These are phyloP conservation scores for Onchidella celtica DNA, from an alignment of 2,888 invertebrate species.

Conservation along the genomic window DNA sequence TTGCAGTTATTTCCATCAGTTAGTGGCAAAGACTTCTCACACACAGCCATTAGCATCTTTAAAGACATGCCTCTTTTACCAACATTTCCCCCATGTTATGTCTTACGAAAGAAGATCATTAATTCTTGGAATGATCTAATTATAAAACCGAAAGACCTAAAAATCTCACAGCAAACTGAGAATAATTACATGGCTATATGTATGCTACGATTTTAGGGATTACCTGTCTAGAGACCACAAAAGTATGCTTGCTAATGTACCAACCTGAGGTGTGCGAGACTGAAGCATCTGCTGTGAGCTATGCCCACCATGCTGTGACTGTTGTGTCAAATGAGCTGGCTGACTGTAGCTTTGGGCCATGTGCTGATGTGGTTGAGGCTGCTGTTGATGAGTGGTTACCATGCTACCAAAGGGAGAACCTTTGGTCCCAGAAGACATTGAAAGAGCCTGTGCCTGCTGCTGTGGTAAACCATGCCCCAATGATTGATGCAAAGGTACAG, in stretches of 20 bases:
- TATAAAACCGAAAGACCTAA: too few relatives aligned
- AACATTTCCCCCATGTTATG: too few relatives aligned
- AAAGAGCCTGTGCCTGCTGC: slow-evolving; percentile 48
- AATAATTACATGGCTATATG: too few relatives aligned
- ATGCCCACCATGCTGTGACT: slow-evolving; percentile 6
- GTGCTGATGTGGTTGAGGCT: slow-evolving; percentile 56
- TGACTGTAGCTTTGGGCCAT: slow-evolving; percentile 7
- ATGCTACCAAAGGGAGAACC: slow-evolving; percentile 59
- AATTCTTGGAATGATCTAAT: too few relatives aligned
- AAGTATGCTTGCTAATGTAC: not conserved
- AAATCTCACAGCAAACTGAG: too few relatives aligned
- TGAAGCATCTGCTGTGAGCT: slow-evolving; percentile 8
- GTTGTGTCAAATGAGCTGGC: slow-evolving; percentile 4
- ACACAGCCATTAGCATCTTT: too few relatives aligned
- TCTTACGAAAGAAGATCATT: too few relatives aligned
- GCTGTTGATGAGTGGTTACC: slow-evolving; percentile 49
- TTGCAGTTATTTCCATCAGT: too few relatives aligned
- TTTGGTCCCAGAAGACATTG: slow-evolving; percentile 37
- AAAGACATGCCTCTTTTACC: too few relatives aligned
- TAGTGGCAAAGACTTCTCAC: too few relatives aligned
- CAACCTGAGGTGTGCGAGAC: not conserved
- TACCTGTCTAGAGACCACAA: not conserved
- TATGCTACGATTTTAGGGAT: too few relatives aligned
- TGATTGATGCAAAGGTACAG: slow-evolving; percentile 53
- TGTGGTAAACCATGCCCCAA: slow-evolving; percentile 54